phyloP scores from a whole-genome alignment of 1,140 invertebrate species.

The Zaprionus davidi region DNA sequence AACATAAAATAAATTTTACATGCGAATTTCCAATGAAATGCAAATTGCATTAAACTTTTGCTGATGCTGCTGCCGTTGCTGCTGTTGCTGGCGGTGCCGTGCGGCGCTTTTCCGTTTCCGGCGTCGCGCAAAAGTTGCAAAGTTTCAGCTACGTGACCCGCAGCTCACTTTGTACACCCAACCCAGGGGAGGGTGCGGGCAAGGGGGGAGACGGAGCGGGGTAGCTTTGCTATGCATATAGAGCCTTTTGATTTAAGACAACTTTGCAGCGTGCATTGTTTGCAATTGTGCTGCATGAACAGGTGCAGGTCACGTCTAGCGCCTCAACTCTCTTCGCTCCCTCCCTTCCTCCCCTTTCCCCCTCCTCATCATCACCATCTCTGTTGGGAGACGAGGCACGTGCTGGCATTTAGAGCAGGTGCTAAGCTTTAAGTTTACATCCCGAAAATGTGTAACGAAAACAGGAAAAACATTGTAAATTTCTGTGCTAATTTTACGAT shows the following conservation, averaged over 20 bases:
- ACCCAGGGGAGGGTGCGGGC: background rate
- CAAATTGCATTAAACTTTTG: conserved; percentile 69
- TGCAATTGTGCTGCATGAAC: conserved; percentile 39
- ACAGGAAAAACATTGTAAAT: conserved; percentile 55
- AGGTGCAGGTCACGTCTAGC: conserved; percentile 61
- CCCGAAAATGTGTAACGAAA: conserved; percentile 6
- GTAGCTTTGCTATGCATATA: conserved; percentile 11
- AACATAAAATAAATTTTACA: conserved; percentile 50
- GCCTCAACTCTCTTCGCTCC: conserved; percentile 32
- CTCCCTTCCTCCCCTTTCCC: background rate
- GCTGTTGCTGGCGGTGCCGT: conserved; percentile 10
- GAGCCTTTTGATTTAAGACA: conserved; percentile 65
- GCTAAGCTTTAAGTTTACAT: conserved; percentile 8
- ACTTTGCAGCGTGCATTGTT: conserved; percentile 47
- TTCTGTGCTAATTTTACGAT: conserved; percentile 6
- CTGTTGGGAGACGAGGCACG: background rate
- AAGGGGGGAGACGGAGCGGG: background rate
- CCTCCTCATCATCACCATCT: background rate
- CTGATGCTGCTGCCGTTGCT: conserved; percentile 20
- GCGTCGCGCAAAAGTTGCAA: conserved; percentile 66
- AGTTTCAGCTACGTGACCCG: conserved; percentile 57
- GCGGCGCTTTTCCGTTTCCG: conserved; percentile 63
- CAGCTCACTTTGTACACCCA: background rate
- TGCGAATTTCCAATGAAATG: conserved; percentile 72
- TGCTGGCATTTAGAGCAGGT: conserved; percentile 6